These are phyloP conservation scores for Cynaeus angustus DNA, from an alignment of 2,888 invertebrate genomes.

Conservation along the genomic window DNA sequence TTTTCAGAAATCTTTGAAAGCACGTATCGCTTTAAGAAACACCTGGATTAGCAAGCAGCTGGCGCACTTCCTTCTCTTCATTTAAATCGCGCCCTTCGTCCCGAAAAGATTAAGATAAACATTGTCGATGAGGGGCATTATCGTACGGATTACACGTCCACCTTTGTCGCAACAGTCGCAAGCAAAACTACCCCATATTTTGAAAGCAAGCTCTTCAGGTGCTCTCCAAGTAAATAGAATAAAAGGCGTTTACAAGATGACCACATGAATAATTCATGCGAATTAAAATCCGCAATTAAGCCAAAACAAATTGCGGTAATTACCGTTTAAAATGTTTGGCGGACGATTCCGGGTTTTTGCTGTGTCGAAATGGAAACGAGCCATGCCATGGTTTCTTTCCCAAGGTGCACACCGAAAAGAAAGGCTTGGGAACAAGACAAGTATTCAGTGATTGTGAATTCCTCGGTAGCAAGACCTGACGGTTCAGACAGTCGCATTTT, in stretches of 20 bases:
- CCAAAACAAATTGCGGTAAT: slow-evolving; percentile 62
- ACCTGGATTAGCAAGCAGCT: slow-evolving; percentile 36
- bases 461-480: slow-evolving; percentile 66
- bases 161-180: slow-evolving; percentile 3
- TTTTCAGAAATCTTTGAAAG: slow-evolving; percentile 5
- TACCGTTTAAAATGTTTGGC: slow-evolving; percentile 59
- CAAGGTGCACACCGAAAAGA: slow-evolving; percentile 55
- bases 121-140: slow-evolving; percentile 12
- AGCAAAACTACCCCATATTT: not conserved
- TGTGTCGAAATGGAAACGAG: slow-evolving; percentile 53
- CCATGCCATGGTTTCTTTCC: slow-evolving; percentile 54
- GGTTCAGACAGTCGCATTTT: slow-evolving; percentile 70
- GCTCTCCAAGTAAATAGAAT: not conserved
- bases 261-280: slow-evolving; percentile 50
- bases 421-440: slow-evolving; percentile 60
- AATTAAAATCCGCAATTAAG: slow-evolving; percentile 62
- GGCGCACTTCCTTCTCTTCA: slow-evolving; percentile 29
- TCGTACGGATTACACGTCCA: slow-evolving; percentile 4
- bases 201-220: slow-evolving; percentile 1
- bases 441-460: slow-evolving; percentile 69
- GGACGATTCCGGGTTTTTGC: slow-evolving; percentile 59
- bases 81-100: slow-evolving; percentile 4
- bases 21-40: slow-evolving; percentile 39
- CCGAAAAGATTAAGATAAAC: slow-evolving; percentile 18
- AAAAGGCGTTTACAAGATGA: slow-evolving; percentile 18